Evolutionary conservation across 2,888 invertebrate genomes (phyloP), one percentile per base, ranked within the genome.

Genomic region (Arge pagana): DNA sequence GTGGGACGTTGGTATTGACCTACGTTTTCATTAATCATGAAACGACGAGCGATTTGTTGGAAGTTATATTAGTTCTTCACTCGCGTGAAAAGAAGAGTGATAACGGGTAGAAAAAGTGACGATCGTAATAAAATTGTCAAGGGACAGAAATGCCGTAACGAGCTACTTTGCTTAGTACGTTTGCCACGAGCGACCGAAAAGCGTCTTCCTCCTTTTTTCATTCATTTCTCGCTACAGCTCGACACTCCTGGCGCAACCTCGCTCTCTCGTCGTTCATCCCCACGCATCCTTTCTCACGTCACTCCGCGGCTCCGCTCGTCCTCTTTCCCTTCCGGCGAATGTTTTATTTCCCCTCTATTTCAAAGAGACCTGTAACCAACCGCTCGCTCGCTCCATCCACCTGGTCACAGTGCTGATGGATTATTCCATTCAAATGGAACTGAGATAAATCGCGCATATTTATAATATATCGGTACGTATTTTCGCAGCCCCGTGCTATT

Each of bases 331-430:
- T 15, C 30, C 18, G 8, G 42, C 31, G 30, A 31, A 42, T 42
- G 42, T 42, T 42, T 42, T 30, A 42, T 42, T 30, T 30, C 42
- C 31, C 30, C 21, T n/a, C n/a, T 30, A 19, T 42, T 42, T 19
- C 19, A 16, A 30, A n/a, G n/a, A n/a, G n/a, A n/a, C n/a, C n/a
- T n/a, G n/a, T n/a, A n/a, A n/a, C n/a, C n/a, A n/a, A n/a, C n/a
- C n/a, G n/a, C n/a, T n/a, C n/a, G n/a, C n/a, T n/a, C n/a, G n/a
- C 39, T 19, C 21, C 23, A 15, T 39, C 11, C 39, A 24, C 21
- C 39, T 39, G 13, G 19, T 21, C 21, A 21, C 24, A 39, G 24
- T 39, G 39, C 39, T 39, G 39, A 39, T 39, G 24, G 39, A 39
- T 39, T 39, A 8, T 39, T 39, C 39, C 24, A 24, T 39, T 39